A percentile compares a stretch with the other conserved stretches of the same genome.
Evolutionary conservation across 2,113 vertebrate species (phyloP).

Genomic region (Mirounga angustirostris): DNA sequence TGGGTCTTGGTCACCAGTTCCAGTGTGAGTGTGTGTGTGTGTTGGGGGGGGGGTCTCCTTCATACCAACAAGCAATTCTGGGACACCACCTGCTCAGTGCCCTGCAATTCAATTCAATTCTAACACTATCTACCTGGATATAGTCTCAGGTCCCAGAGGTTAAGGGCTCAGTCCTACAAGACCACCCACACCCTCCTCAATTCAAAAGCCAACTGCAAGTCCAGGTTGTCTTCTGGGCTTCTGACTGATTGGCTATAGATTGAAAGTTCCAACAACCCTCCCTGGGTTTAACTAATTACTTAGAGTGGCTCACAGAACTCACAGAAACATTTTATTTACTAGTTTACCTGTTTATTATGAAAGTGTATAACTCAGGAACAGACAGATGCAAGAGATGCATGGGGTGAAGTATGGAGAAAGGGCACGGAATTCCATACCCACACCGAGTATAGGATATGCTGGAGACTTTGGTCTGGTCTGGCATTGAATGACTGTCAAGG

Average conservation of each 20-base stretch:
- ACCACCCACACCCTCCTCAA: too few relatives aligned
- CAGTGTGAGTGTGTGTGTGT: background rate
- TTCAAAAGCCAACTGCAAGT: background rate
- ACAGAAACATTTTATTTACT: background rate
- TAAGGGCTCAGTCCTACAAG: background rate
- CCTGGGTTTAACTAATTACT: background rate
- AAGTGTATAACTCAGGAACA: background rate
- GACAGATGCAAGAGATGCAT: background rate
- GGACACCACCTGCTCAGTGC: background rate
- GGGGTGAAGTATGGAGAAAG: background rate
- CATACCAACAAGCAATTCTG: background rate
- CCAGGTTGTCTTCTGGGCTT: background rate
- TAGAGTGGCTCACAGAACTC: background rate
- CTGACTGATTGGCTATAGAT: background rate
- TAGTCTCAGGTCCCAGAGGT: background rate
- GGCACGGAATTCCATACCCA: background rate
- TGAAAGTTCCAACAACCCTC: background rate
- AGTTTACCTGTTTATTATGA: background rate
- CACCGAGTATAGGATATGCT: constrained; percentile 91
- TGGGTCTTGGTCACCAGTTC: background rate
- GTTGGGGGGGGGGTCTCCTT: background rate
- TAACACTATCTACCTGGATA: background rate
- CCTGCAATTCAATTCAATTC: background rate
- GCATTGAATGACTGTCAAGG: constrained; percentile 88
- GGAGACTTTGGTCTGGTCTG: constrained; percentile 97